phyloP scores from a whole-genome alignment of 2,113 vertebrate species.

The Pao palembangensis region DNA sequence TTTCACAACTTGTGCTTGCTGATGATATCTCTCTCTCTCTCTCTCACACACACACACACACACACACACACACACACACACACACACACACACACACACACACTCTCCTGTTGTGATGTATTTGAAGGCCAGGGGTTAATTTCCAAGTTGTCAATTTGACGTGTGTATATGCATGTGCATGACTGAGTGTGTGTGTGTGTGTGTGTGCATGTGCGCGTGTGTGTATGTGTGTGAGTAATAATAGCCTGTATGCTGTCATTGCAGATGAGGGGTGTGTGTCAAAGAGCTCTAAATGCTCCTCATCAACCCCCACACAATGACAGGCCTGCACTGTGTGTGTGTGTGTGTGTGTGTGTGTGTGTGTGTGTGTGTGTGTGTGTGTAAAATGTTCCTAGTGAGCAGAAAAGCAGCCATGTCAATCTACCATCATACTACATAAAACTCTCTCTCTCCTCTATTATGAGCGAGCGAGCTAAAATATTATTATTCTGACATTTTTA shows the following conservation, averaged over 20 bases:
- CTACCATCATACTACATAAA: constrained; percentile 49
- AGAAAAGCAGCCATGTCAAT: constrained; percentile 57
- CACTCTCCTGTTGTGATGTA: constrained; percentile 28
- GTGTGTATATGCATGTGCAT: constrained; percentile 37
- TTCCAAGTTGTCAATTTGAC: constrained; percentile 46
- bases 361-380: constrained; percentile 6
- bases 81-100: neutral
- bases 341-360: constrained; percentile 17
- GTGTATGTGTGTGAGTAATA: constrained; percentile 36
- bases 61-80: neutral
- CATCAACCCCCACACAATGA: constrained; percentile 36
- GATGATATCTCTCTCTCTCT: too few relatives aligned
- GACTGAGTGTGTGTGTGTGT: neutral
- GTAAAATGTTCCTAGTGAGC: constrained; percentile 44
- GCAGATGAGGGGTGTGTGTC: constrained; percentile 54
- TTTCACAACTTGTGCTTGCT: too few relatives aligned
- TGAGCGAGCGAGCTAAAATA: constrained; percentile 48
- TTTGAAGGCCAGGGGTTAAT: constrained; percentile 46
- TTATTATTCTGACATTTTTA: constrained; percentile 53
- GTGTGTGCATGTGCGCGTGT: constrained; percentile 3
- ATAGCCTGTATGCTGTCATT: constrained; percentile 55
- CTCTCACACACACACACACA: neutral
- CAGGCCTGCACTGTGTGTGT: constrained; percentile 27
- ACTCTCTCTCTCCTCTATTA: constrained; percentile 30
- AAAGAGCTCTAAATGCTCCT: constrained; percentile 47